Evolutionary conservation across 2,797 vertebrate species (phyloP).

Genomic region (Sebastes minor): DNA sequence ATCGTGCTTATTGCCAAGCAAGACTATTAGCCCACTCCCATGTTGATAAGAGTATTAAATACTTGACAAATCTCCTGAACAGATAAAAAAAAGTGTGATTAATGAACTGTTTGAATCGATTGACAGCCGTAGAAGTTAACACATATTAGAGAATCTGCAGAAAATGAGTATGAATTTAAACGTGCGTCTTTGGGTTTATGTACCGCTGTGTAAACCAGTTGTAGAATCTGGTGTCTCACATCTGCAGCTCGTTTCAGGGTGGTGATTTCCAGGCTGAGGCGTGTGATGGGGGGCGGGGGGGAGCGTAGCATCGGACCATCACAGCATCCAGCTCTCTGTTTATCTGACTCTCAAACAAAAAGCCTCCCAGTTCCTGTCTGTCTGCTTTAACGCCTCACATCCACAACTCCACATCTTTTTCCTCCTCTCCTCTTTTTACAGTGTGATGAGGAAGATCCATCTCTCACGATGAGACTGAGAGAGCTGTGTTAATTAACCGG

Average conservation of each 20-base stretch:
- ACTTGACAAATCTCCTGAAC: too few species aligned
- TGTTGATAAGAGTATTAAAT: too few species aligned
- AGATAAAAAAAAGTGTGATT: too few species aligned
- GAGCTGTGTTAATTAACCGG: constrained; percentile 9
- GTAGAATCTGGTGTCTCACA: constrained; percentile 36
- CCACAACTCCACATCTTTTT: constrained; percentile 29
- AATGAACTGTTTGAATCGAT: too few species aligned
- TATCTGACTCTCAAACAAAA: constrained; percentile 58
- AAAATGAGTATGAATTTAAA: neutral
- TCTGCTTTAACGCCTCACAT: constrained; percentile 11
- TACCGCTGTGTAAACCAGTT: too few species aligned
- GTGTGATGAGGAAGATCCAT: neutral
- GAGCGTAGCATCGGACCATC: constrained; percentile 61
- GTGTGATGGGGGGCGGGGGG: constrained; percentile 23
- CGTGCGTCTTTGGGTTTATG: neutral
- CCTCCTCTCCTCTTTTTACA: neutral
- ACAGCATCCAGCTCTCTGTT: constrained; percentile 59
- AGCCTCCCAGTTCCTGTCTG: constrained; percentile 54
- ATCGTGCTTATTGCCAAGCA: too few species aligned
- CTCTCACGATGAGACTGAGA: neutral
- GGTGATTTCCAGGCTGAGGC: constrained; percentile 29
- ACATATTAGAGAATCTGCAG: neutral
- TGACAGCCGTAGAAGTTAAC: neutral
- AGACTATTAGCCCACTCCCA: too few species aligned
- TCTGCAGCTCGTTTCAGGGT: constrained; percentile 68